Percentiles rank a stretch among this genome's conserved stretches.
Evolutionary conservation across 2,797 vertebrate genomes (phyloP).

Genomic region (Apogon hyalosoma): DNA sequence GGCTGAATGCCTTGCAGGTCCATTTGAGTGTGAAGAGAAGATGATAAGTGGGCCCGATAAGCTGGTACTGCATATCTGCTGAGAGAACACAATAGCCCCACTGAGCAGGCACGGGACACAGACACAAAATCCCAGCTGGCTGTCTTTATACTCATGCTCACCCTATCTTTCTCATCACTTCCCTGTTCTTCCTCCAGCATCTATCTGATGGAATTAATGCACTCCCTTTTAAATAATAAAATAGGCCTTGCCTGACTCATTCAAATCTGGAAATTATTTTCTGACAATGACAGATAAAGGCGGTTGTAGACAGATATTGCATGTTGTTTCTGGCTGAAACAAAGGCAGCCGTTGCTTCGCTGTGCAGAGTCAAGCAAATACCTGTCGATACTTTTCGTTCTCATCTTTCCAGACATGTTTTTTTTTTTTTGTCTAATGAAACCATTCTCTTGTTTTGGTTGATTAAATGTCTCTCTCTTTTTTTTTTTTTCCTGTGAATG

Average conservation of each 20-base stretch:
- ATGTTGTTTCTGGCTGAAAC: conserved; percentile 31
- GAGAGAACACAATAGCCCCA: conserved; percentile 76
- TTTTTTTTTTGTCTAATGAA: conserved; percentile 18
- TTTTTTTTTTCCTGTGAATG: background rate
- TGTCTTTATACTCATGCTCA: conserved; percentile 59
- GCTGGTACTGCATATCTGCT: conserved; percentile 62
- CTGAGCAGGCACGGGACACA: conserved; percentile 64
- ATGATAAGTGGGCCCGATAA: conserved; percentile 76
- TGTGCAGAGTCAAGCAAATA: background rate
- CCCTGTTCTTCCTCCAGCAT: conserved; percentile 69
- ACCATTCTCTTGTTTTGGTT: background rate
- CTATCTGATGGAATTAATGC: conserved; percentile 78
- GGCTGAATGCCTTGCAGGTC: conserved; percentile 63
- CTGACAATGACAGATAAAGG: conserved; percentile 53
- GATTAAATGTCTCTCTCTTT: conserved; percentile 44
- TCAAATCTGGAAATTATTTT: conserved; percentile 74
- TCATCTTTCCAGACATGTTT: conserved; percentile 20
- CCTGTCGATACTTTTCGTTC: background rate
- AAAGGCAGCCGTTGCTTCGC: conserved; percentile 44
- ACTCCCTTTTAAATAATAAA: conserved; percentile 71
- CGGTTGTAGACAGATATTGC: conserved; percentile 33
- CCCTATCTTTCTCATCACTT: conserved; percentile 77
- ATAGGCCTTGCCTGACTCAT: conserved; percentile 54
- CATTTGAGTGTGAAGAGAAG: conserved; percentile 74
- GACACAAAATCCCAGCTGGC: conserved; percentile 62